These are phyloP conservation scores for Microctonus brassicae DNA, from an alignment of 2,888 invertebrate species.

Conservation along the genomic window DNA sequence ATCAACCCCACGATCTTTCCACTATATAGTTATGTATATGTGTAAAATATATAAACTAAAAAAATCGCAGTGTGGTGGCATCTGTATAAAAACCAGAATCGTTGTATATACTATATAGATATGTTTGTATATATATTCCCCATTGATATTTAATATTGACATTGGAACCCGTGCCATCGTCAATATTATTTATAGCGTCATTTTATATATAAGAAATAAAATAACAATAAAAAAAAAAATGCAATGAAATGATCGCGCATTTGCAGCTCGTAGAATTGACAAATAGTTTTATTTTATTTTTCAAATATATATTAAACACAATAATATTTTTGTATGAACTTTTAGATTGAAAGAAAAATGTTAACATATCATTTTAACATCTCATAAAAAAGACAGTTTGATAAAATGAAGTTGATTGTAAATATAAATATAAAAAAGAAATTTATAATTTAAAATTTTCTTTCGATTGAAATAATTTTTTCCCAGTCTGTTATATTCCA, in stretches of 20 bases:
- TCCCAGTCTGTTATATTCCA: no score
- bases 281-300: constrained; percentile 17
- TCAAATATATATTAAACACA: no score
- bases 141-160: constrained; percentile 21
- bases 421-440: background rate
- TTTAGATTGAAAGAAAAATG: background rate
- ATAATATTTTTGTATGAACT: background rate
- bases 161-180: constrained; percentile 16
- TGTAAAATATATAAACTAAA: background rate
- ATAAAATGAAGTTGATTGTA: background rate
- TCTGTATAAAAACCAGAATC: background rate
- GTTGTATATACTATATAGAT: background rate
- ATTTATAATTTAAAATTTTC: background rate
- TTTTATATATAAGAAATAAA: background rate
- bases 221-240: background rate
- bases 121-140: constrained; percentile 8
- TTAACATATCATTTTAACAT: background rate
- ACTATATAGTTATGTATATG: background rate
- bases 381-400: background rate
- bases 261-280: constrained; percentile 31
- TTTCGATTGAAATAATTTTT: background rate
- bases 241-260: constrained; percentile 15
- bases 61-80: background rate
- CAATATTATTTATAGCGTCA: constrained; percentile 22
- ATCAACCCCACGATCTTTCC: constrained; percentile 17